Conservation (phyloP, 2,888 invertebrate species). For the Crepidodera aurea region DNA sequence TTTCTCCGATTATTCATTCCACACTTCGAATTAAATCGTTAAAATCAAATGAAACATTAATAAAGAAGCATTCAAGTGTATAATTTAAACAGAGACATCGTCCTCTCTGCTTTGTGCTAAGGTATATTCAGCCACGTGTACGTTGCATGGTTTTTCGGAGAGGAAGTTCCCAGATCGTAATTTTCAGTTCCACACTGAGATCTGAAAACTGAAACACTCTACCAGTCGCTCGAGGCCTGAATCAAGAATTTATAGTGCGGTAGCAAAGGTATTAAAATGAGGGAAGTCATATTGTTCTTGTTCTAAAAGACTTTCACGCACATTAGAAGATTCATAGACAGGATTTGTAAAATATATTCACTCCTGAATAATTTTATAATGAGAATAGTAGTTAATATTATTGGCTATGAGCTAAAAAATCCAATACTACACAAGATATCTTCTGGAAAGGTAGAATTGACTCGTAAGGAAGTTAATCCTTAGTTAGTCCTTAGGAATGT, state of each 20-base stretch:
- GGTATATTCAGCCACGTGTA: constrained; percentile 13
- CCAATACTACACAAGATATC: no score
- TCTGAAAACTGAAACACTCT: constrained; percentile 8
- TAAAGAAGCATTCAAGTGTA: background rate
- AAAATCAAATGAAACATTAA: background rate
- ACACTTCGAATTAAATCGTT: background rate
- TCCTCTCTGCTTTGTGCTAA: background rate
- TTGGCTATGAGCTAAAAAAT: no score
- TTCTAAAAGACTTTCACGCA: no score
- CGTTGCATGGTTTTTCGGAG: background rate
- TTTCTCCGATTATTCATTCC: no score
- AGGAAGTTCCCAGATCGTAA: constrained; percentile 8
- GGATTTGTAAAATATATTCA: no score
- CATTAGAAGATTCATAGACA: no score
- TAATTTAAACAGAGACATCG: background rate
- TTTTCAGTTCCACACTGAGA: constrained; percentile 4
- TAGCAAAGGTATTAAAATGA: background rate
- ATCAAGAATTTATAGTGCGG: background rate
- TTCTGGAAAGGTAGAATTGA: no score
- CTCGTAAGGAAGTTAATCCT: no score
- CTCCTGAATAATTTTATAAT: no score
- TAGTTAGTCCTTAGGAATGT: no score
- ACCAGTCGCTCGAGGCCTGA: background rate
- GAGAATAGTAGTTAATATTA: no score
- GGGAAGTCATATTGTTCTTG: no score